Evolutionary conservation across 2,113 vertebrate species (phyloP), one percentile per base, ranked within the genome.

Genomic region (Willisornis vidua): DNA sequence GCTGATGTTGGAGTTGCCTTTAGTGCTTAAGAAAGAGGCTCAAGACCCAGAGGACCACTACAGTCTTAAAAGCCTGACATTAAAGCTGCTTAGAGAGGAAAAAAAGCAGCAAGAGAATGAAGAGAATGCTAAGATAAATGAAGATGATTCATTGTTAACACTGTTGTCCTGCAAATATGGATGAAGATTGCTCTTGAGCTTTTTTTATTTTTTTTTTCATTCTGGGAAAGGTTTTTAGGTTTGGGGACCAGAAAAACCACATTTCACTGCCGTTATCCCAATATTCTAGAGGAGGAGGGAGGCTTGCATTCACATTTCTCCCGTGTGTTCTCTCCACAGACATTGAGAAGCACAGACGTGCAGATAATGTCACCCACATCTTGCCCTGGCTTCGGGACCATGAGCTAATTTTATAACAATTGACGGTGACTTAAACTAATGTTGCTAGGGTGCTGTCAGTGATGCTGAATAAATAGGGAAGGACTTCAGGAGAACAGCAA

Each of bases 381-480:
- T 87, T 85, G 48, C 63, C 59, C 74, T 76, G 75, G 74, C 71
- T 95, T 79, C 51, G 29, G 93, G 67, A 94, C 70, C 71, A 17
- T 66, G 68, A 93, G 73, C 68, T 90, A 95, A 94, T 94, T 95
- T 95, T 88, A 59, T 92, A 87, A 84, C 91, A 76, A 41, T 89
- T 80, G 95, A 74, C 0, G 48, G 78, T 92, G 94, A 87, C 94
- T 93, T 91, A 91, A 96, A 91, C 68, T 86, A 83, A 67, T 85
- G 86, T 94, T 92, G 93, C 87, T 87, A 96, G 91, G 94, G 62
- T 91, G 80, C 87, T 95, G 95, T 92, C 96, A 96, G 96, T 93
- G 96, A 96, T 97, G 95, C 95, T 96, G 96, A 97, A 97, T 96
- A 97, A 97, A 97, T 96, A 96, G 94, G 88, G 94, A 91, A 95